These are phyloP conservation scores for Andrena marginata DNA, from an alignment of 2,888 invertebrate genomes.

Conservation along the genomic window DNA sequence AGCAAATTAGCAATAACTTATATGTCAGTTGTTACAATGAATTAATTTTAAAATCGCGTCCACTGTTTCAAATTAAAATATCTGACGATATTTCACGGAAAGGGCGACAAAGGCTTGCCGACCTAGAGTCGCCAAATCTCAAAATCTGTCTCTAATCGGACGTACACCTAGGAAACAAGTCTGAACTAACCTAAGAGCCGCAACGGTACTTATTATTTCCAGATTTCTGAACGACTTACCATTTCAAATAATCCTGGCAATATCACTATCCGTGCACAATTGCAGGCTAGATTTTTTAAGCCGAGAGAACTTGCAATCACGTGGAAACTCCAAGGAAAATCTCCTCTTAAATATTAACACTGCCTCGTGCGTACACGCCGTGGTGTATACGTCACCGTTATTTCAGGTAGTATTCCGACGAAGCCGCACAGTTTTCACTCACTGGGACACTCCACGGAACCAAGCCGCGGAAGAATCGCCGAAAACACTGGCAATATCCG, in stretches of 20 bases:
- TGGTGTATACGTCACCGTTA: slow-evolving; percentile 61
- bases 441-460: slow-evolving; percentile 1
- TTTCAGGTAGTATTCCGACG: slow-evolving; percentile 45
- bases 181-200: slow-evolving; percentile 2
- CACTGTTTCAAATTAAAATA: too few species aligned
- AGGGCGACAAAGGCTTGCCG: too few species aligned
- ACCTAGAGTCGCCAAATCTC: too few species aligned
- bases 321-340: background rate
- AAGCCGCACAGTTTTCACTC: slow-evolving; percentile 42
- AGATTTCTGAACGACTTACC: slow-evolving; percentile 31
- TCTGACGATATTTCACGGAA: too few species aligned
- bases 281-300: background rate
- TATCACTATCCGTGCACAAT: background rate
- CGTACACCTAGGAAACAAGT: background rate
- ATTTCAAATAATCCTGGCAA: background rate
- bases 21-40: too few species aligned
- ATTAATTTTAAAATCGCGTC: too few species aligned
- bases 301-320: background rate
- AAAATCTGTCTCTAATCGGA: too few species aligned
- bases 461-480: background rate
- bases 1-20: too few species aligned
- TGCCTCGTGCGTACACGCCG: background rate
- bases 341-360: background rate
- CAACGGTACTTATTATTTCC: background rate
- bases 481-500: background rate